These are phyloP conservation scores for Orthosia gothica DNA, from an alignment of 2,888 invertebrate species.

Conservation along the genomic window DNA sequence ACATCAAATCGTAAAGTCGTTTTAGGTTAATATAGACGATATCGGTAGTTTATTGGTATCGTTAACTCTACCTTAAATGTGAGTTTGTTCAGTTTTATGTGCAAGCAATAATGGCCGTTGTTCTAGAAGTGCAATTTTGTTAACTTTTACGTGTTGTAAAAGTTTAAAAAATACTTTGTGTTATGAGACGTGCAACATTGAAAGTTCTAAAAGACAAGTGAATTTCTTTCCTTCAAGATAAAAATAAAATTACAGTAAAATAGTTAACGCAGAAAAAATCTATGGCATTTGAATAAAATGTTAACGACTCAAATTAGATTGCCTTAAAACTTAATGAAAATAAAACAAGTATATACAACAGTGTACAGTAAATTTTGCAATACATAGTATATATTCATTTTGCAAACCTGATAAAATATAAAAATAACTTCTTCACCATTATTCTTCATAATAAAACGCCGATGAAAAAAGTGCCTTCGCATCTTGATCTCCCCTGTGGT, in stretches of 20 bases:
- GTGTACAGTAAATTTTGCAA: neutral
- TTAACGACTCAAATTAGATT: neutral
- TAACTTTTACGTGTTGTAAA: constrained; percentile 17
- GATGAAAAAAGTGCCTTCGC: constrained; percentile 51
- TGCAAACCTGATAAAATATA: neutral
- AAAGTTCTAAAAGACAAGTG: neutral
- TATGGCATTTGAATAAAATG: neutral
- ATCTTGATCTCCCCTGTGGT: constrained; percentile 57
- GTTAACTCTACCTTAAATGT: constrained; percentile 49
- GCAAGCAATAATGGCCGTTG: constrained; percentile 8
- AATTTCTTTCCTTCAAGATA: constrained; percentile 4
- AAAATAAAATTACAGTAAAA: neutral
- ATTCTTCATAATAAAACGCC: constrained; percentile 49
- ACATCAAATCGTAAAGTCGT: constrained; percentile 74
- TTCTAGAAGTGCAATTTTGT: constrained; percentile 33
- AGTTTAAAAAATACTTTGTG: constrained; percentile 15
- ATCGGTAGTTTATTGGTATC: constrained; percentile 46
- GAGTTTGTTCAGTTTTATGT: constrained; percentile 46
- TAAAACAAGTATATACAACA: neutral
- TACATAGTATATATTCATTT: neutral
- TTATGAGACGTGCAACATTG: neutral
- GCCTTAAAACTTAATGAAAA: no score
- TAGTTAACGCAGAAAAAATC: neutral
- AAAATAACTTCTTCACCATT: constrained; percentile 34
- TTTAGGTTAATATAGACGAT: constrained; percentile 63